A percentile compares a stretch with the other conserved stretches of the same genome.
Conservation (phyloP, 2,888 invertebrate species). For the Arrhopalites spinosus region DNA sequence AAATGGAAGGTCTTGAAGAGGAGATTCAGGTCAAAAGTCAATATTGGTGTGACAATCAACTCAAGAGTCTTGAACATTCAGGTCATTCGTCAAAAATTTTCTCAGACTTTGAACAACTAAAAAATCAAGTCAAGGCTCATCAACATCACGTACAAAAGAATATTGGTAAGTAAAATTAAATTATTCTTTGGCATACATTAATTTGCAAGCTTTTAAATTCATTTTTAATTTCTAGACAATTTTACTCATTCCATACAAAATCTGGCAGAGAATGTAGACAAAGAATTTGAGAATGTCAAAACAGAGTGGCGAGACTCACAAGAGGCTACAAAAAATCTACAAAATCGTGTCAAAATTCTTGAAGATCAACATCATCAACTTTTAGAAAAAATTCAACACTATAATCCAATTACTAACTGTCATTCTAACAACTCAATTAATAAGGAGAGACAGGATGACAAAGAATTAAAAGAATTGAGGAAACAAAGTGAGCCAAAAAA, state of each 20-base stretch:
- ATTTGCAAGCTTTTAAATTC: no score
- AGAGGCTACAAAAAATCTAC: neutral
- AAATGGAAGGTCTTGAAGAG: constrained; percentile 24
- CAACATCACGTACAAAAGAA: constrained; percentile 22
- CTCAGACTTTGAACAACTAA: constrained; percentile 14
- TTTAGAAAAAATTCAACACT: neutral
- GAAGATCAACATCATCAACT: constrained; percentile 6
- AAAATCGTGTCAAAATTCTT: neutral
- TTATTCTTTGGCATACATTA: no score
- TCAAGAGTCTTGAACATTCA: no score
- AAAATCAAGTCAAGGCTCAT: constrained; percentile 16
- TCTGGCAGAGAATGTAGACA: constrained; percentile 32
- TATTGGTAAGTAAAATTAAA: no score
- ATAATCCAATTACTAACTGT: neutral
- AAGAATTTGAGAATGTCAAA: constrained; percentile 18
- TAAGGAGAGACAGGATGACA: neutral
- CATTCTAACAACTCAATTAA: neutral
- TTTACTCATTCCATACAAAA: no score
- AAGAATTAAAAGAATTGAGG: neutral
- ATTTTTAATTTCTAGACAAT: no score
- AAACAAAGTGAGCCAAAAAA: no score
- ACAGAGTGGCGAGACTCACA: neutral
- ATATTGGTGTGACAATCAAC: constrained; percentile 32
- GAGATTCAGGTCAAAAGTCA: constrained; percentile 32
- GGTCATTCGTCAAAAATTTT: no score